Percentiles rank a stretch among this genome's conserved stretches.
Evolutionary conservation across 1,140 invertebrate genomes (phyloP).

Genomic region (Brachystomella parvula): DNA sequence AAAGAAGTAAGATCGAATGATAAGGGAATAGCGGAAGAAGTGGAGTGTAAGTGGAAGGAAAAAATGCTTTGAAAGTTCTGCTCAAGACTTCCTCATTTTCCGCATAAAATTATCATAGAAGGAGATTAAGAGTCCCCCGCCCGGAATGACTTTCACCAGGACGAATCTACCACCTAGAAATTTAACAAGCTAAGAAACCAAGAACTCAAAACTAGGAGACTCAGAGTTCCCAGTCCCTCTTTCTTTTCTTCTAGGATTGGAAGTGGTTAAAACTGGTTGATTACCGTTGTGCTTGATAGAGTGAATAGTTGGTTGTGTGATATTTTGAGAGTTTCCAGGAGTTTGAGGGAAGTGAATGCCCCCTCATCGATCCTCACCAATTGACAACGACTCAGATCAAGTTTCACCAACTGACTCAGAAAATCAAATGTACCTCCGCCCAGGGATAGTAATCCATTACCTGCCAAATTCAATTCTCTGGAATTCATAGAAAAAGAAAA

Average conservation of each 20-base stretch:
- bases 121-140: background rate
- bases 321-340: slow-evolving; percentile 69
- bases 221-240: too few relatives aligned
- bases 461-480: slow-evolving; percentile 61
- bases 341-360: slow-evolving; percentile 67
- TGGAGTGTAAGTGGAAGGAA: too few relatives aligned
- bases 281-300: slow-evolving; percentile 44
- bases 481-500: slow-evolving; percentile 12
- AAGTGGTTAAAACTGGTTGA: too few relatives aligned
- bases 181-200: too few relatives aligned
- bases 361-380: slow-evolving; percentile 63
- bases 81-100: slow-evolving; percentile 9
- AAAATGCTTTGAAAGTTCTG: too few relatives aligned
- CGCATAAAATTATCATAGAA: slow-evolving; percentile 7
- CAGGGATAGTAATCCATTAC: slow-evolving; percentile 68
- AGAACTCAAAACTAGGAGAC: too few relatives aligned
- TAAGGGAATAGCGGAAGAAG: too few relatives aligned
- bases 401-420: slow-evolving; percentile 66
- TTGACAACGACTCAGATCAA: slow-evolving; percentile 74
- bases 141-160: too few relatives aligned
- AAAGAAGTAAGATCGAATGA: too few relatives aligned
- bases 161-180: too few relatives aligned
- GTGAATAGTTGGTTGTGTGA: slow-evolving; percentile 70
- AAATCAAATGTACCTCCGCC: slow-evolving; percentile 67
- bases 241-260: too few relatives aligned